Evolutionary conservation across 2,797 vertebrate genomes (phyloP), one percentile per base, ranked within the genome.

Genomic region (Halcyon smyrnensis): DNA sequence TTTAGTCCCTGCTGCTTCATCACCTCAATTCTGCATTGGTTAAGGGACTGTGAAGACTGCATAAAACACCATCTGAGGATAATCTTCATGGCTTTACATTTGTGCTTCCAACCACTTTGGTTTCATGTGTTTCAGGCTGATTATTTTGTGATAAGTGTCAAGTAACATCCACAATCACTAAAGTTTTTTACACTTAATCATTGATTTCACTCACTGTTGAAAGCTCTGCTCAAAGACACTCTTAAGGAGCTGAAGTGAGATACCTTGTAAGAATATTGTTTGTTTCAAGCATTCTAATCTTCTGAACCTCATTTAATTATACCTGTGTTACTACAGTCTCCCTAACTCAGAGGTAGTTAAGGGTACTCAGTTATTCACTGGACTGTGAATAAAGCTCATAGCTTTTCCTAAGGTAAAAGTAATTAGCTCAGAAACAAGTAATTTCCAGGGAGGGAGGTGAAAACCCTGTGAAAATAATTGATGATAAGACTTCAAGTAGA

Each of bases 391-490:
- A 88, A 90, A 94, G n/a, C 32, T 76, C 39, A 56, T 45, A 57
- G 36, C 5, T 75, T 94, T 14, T 20, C 51, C 28, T 67, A 84
- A 90, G 78, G 53, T 82, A 79, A 57, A 83, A 74, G 6, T 82
- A 94, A 90, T 95, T 92, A 87, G 48, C 36, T 68, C 19, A 53
- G 53, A 84, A 43, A 73, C 50, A 76, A 88, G 24, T 73, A 46
- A 91, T 93, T 95, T 94, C 77, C 64, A 77, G 28, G 25, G 64
- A 86, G 19, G 30, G 48, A 84, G 13, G 60, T 63, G 80, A 92
- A 97, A 96, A 87, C 24, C 32, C 21, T 56, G 36, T 81, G 78
- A 91, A 91, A 90, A 89, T 88, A 93, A 65, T 84, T 86, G 56
- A 78, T 60, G 13, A 56, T 59, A 75, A 7, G 59, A 79, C 39